Evolutionary conservation across 2,797 vertebrate genomes (phyloP).

Genomic region (Leuciscus waleckii): DNA sequence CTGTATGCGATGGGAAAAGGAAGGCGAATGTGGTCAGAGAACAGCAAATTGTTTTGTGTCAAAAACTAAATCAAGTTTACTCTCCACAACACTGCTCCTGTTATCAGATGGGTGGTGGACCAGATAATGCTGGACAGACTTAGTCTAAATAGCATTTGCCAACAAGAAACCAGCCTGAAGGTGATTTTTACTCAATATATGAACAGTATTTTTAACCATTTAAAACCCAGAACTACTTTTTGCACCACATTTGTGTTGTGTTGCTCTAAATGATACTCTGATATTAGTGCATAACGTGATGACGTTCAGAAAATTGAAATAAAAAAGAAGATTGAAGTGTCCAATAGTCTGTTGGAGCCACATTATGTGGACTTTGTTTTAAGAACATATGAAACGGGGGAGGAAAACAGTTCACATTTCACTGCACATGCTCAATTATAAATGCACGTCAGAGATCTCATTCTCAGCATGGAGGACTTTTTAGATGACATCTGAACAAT

Average conservation of each 20-base stretch:
- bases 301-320: neutral
- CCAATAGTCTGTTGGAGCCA: neutral
- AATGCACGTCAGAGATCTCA: neutral
- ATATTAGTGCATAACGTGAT: neutral
- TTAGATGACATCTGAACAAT: neutral
- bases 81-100: no score
- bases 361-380: neutral
- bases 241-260: neutral
- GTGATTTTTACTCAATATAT: neutral
- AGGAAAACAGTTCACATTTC: neutral
- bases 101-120: no score
- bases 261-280: neutral
- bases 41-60: neutral
- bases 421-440: conserved; percentile 25
- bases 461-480: conserved; percentile 2
- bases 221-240: no score
- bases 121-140: no score
- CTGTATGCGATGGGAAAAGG: neutral
- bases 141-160: neutral
- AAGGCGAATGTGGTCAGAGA: neutral
- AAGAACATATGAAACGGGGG: neutral
- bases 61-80: neutral
- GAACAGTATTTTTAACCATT: no score
- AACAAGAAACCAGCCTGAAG: neutral
- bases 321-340: neutral